Percentiles rank a stretch among this genome's conserved stretches.
Conservation (phyloP, 2,797 vertebrate species). For the Steatocranus sp. region DNA sequence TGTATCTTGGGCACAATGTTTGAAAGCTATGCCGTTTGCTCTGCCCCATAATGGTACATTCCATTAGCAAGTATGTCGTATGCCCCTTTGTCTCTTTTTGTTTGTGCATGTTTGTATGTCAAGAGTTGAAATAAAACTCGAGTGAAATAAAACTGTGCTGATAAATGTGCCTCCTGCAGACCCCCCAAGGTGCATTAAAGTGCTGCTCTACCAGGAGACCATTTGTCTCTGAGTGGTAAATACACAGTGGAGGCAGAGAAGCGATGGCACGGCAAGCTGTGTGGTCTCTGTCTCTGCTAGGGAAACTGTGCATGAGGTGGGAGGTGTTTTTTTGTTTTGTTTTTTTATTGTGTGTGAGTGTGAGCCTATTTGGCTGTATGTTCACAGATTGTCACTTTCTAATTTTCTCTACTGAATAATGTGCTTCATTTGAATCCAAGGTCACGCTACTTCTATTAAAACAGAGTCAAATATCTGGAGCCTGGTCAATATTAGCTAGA, state of each 20-base stretch:
- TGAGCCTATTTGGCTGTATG: not conserved
- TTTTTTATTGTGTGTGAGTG: not conserved
- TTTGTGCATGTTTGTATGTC: not conserved
- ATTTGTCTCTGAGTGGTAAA: slow-evolving; percentile 66
- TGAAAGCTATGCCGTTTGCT: not conserved
- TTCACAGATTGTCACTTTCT: not conserved
- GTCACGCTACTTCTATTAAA: slow-evolving; percentile 23
- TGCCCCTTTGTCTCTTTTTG: not conserved
- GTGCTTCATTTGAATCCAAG: slow-evolving; percentile 41
- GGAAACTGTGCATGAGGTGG: slow-evolving; percentile 3
- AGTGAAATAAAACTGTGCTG: slow-evolving; percentile 42
- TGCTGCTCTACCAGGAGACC: slow-evolving; percentile 47
- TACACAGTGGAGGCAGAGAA: slow-evolving; percentile 37
- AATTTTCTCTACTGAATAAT: slow-evolving; percentile 23
- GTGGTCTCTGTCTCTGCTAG: slow-evolving; percentile 40
- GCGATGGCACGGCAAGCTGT: slow-evolving; percentile 21
- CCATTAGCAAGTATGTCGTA: slow-evolving; percentile 16
- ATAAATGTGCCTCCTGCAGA: slow-evolving; percentile 61
- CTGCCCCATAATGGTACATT: slow-evolving; percentile 23
- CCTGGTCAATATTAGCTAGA: slow-evolving; percentile 11
- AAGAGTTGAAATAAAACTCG: not conserved
- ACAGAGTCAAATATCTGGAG: slow-evolving; percentile 26
- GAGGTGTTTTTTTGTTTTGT: not conserved
- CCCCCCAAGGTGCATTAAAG: slow-evolving; percentile 61
- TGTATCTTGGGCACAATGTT: not conserved